A percentile compares a stretch with the other conserved stretches of the same genome.
phyloP scores from a whole-genome alignment of 1,140 invertebrate genomes.

The Drosophila jambulina region DNA sequence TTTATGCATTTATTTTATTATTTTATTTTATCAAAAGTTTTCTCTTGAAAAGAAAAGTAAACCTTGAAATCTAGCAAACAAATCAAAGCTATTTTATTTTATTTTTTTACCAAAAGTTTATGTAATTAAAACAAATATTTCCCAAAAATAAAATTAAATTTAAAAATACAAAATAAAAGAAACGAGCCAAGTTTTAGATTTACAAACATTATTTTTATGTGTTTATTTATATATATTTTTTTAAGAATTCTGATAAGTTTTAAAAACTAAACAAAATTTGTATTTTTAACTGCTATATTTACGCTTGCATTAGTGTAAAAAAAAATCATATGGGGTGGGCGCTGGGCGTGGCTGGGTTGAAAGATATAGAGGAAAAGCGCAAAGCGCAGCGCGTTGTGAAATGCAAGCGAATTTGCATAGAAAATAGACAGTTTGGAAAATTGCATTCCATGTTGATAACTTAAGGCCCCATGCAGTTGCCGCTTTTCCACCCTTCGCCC shows the following conservation, averaged over 20 bases:
- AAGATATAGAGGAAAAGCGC: constrained; percentile 18
- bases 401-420: constrained; percentile 81
- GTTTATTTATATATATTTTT: too few relatives aligned
- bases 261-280: background rate
- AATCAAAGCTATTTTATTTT: background rate
- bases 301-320: background rate
- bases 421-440: constrained; percentile 83
- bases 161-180: background rate
- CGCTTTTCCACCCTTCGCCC: constrained; percentile 6
- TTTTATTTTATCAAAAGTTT: background rate
- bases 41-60: background rate
- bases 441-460: constrained; percentile 82
- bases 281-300: background rate
- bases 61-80: too few relatives aligned
- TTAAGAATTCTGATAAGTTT: background rate
- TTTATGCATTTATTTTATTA: too few relatives aligned
- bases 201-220: background rate
- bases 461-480: constrained; percentile 68
- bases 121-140: background rate
- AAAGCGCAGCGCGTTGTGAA: constrained; percentile 55
- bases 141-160: background rate
- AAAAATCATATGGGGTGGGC: background rate
- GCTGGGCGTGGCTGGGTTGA: constrained; percentile 11
- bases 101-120: too few relatives aligned
- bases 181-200: background rate